A percentile compares a stretch with the other conserved stretches of the same genome.
These are phyloP conservation scores for Cebidichthys violaceus DNA, from an alignment of 2,113 vertebrate species.

Conservation along the genomic window DNA sequence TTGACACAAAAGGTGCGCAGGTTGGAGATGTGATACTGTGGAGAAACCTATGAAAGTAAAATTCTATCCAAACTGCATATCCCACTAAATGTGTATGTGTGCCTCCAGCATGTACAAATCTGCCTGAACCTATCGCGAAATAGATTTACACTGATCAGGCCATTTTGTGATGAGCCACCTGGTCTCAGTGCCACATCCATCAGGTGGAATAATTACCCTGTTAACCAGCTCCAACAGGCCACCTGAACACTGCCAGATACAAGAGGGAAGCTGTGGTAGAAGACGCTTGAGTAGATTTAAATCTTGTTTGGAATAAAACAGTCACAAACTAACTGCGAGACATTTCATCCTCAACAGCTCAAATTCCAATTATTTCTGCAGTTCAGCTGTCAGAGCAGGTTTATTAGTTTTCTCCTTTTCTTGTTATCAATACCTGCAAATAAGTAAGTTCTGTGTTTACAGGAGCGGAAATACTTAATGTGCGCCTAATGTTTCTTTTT, in stretches of 20 bases:
- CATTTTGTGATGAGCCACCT: conserved; percentile 77
- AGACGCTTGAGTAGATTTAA: conserved; percentile 48
- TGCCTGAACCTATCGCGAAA: conserved; percentile 31
- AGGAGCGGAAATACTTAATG: conserved; percentile 3
- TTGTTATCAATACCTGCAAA: conserved; percentile 40
- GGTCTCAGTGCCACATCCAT: conserved; percentile 64
- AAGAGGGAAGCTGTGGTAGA: conserved; percentile 28
- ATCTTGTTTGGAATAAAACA: conserved; percentile 52
- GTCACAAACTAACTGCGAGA: conserved; percentile 25
- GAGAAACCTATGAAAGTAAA: background rate
- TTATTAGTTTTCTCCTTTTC: conserved; percentile 46
- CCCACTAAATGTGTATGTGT: conserved; percentile 28
- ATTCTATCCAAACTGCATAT: conserved; percentile 16
- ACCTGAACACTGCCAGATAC: conserved; percentile 73
- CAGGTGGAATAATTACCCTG: conserved; percentile 72
- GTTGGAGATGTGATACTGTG: background rate
- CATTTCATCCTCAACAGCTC: conserved; percentile 50
- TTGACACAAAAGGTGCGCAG: background rate
- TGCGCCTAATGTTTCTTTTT: conserved; percentile 13
- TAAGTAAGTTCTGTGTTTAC: conserved; percentile 3
- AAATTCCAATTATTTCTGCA: conserved; percentile 60
- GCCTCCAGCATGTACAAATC: conserved; percentile 37
- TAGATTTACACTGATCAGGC: conserved; percentile 46
- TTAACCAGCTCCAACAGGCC: conserved; percentile 70
- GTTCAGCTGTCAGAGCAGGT: conserved; percentile 48